Evolutionary conservation across 2,113 vertebrate species (phyloP), one percentile per base, ranked within the genome.

Genomic region (Neolamprologus brichardi): DNA sequence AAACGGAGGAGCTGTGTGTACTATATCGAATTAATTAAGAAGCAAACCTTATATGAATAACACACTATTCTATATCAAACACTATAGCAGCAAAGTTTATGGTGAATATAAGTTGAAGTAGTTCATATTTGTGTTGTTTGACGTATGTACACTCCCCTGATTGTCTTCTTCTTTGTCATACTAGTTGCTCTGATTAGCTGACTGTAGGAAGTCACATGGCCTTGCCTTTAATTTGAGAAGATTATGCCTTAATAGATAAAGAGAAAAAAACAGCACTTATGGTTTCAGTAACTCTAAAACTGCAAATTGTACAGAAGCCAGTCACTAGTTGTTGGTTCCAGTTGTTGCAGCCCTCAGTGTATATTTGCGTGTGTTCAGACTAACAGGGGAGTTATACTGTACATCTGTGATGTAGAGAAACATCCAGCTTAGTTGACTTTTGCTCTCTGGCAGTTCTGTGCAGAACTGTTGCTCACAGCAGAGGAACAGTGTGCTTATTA

Each of bases 151-250:
- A 32, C 25, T n/a, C 30, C 41, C 8, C 3, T 60, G 25, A 51
- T 25, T 44, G 30, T 72, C 4, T 7, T 32, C 46, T 58, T 41
- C 37, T 83, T 62, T n/a, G 13, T 79, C 56, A n/a, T 14, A 37
- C 72, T 11, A 28, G 82, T 25, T 77, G 23, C 51, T 86, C 37
- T 80, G 60, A 88, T 92, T 58, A 78, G 60, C 79, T 77, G 34
- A 81, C 51, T 86, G 77, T 83, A 91, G 86, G 56, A 58, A 80
- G 81, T 56, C 85, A 56, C 78, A 70, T 37, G 86, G 34, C 23
- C 34, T 84, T 89, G 39, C 82, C 84, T 94, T 70, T 75, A 84
- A 83, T 15, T 23, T 32, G 25, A 77, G 15, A 72, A 86, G 52
- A 90, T 86, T 72, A 82, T 53, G 7, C 20, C 82, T 81, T 18